Evolutionary conservation across 2,888 invertebrate species (phyloP), one percentile per base, ranked within the genome.

Genomic region (Sesia apiformis): DNA sequence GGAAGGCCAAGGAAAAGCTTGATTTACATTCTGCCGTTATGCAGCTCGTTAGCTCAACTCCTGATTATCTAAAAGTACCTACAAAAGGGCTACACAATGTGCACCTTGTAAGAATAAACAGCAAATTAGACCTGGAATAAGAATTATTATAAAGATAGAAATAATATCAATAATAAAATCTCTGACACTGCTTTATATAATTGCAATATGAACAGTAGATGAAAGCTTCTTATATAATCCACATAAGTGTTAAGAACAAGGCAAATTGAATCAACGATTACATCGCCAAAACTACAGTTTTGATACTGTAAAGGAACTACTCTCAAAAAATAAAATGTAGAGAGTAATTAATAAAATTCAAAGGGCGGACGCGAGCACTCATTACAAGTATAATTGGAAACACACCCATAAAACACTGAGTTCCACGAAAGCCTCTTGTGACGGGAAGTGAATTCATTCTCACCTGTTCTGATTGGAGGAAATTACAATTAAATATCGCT

Each of bases 21-120:
- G 72, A 74, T 72, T 65, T 69, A 69, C 65, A 61, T 64, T 39
- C 60, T 51, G 53, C 77, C 69, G 75, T 74, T 78, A 75, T 69
- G 72, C 60, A 61, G 72, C 74, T 79, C 72, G 75, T 80, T 78
- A 78, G 70, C 65, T 61, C 58, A 60, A 66, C 69, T 67, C 67
- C 60, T 60, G 69, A 66, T 72, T 65, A 66, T 72, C 65, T 61
- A 50, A 46, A 23, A 23, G 46, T 46, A 5, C 23, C 23, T 46
- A 46, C 7, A 46, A 23, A 46, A 23, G 23, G 23, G 23, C 23
- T 23, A 23, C 23, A 23, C 23, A 23, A 23, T 23, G 23, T 23
- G 23, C 23, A 23, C 1, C 23, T 23, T 23, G 23, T 23, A 23
- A 23, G 23, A 23, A 1, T 23, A 23, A 2, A 23, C 23, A 23